A percentile compares a stretch with the other conserved stretches of the same genome.
phyloP scores from a whole-genome alignment of 2,797 vertebrate species.

The Eremophila alpestris region DNA sequence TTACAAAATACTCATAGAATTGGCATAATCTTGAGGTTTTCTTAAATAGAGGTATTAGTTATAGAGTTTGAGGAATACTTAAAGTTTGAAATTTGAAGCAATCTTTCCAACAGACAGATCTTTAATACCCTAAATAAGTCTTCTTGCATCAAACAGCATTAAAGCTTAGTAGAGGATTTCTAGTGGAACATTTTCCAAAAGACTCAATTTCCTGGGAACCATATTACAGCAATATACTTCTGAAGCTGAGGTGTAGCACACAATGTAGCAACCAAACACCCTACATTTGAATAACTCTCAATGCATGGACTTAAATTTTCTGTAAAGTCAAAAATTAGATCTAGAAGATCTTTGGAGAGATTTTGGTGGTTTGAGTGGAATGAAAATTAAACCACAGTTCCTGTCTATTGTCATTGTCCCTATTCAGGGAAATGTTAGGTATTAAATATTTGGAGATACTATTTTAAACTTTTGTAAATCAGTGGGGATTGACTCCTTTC shows the following conservation, averaged over 20 bases:
- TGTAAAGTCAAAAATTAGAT: neutral
- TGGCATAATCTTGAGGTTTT: constrained; percentile 10
- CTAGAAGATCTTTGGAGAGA: neutral
- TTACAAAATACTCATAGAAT: neutral
- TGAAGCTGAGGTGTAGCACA: neutral
- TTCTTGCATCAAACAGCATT: constrained; percentile 8
- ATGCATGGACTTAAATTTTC: neutral
- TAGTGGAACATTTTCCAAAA: neutral
- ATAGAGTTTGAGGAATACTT: neutral
- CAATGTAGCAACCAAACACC: neutral
- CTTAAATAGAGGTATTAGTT: neutral
- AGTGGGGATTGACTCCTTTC: neutral
- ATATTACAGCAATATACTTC: neutral
- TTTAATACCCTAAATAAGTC: neutral
- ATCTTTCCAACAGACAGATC: neutral
- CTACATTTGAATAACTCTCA: neutral
- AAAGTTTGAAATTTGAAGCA: neutral
- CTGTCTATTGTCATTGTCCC: neutral
- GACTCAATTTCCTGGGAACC: neutral
- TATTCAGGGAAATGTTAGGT: neutral
- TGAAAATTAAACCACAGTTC: neutral
- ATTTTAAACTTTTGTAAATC: neutral
- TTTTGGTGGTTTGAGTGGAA: neutral
- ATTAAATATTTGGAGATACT: neutral
- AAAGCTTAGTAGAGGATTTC: neutral